Base-by-base conservation (phyloP, 1,140 invertebrate species). In the Ridgeia piscesae region DNA sequence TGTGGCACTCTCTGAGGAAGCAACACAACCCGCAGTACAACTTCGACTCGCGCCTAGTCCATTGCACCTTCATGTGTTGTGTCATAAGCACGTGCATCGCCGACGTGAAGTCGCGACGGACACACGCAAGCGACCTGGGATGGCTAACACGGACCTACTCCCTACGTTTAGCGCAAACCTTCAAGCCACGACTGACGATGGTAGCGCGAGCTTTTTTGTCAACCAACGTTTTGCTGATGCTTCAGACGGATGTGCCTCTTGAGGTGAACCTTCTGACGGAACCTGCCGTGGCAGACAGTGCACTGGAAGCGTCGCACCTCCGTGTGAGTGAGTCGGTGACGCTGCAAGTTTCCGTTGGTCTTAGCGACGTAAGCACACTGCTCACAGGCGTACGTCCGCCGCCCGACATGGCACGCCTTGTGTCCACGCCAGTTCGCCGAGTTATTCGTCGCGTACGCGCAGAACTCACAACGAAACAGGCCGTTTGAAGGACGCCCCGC, bases 61-160 rank as follows among this genome's bases (percentile, higher is more conserved):
- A 93, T 89, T 96, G 95, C 92, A 96, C 95, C 92, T 96, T 95
- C 93, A 94, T 94, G 91, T 96, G 95, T 92, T 96, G 95, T 88
- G 94, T 94, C 33, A 95, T 93, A 89, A 95, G 95, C 92, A 94
- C 94, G 92, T 93, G 95, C 91, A 92, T 94, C 35, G 93, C 91
- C n/a, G 95, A 94, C 35, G 95, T 93, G 0, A 95, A 91, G 6
- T 94, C 94, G 93, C 95, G 95, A 50, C 95, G 93, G 6, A 93
- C 93, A 93, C 88, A 92, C 17, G 33, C 33, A 33, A 27, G 33
- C 50, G 33, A 9, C 33, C 21, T 11, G 33, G 33, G 33, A 9
- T 88, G 34, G 33, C 27, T 11, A 27, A 88, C 33, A 88, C 17
- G 14, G 88, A 58, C 77, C 91, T 94, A 92, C 91, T 95, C 95